phyloP scores from a whole-genome alignment of 2,797 vertebrate species.

The Sebastes matsubarae region DNA sequence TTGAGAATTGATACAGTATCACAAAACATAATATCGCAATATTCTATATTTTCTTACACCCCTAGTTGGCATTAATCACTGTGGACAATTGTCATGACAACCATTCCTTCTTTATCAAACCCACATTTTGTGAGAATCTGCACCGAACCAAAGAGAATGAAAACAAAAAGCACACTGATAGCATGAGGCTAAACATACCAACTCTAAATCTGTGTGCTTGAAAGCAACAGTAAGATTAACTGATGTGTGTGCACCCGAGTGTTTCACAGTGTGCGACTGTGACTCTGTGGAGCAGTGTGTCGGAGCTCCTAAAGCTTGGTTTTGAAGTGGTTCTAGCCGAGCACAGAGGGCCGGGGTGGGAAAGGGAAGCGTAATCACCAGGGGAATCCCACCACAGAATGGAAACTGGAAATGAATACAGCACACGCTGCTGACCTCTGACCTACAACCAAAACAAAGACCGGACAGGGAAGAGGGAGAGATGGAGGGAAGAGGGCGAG shows the following conservation, averaged over 20 bases:
- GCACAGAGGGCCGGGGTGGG: conserved; percentile 58
- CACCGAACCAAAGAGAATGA: conserved; percentile 28
- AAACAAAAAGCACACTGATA: conserved; percentile 32
- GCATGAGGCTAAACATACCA: neutral
- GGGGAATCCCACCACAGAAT: conserved; percentile 75
- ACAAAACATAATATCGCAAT: too few relatives aligned
- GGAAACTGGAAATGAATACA: conserved; percentile 78
- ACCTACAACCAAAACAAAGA: conserved; percentile 75
- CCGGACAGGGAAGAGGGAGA: conserved; percentile 42
- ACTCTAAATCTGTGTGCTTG: neutral
- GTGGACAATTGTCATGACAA: conserved; percentile 36
- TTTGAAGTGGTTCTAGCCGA: neutral
- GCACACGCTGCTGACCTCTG: conserved; percentile 62
- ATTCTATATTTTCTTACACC: too few relatives aligned
- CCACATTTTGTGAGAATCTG: conserved; percentile 18
- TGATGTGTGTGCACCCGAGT: neutral
- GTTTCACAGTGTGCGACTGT: neutral
- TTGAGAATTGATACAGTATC: too few relatives aligned
- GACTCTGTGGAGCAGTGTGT: neutral
- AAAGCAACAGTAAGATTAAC: neutral
- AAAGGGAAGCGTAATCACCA: conserved; percentile 68
- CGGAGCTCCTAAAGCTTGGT: neutral
- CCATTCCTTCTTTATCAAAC: conserved; percentile 21
- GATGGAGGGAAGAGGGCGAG: conserved; percentile 28
- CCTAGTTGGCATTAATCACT: conserved; percentile 3